phyloP scores from a whole-genome alignment of 2,888 invertebrate species.

The Rhamphomyia laevipes region DNA sequence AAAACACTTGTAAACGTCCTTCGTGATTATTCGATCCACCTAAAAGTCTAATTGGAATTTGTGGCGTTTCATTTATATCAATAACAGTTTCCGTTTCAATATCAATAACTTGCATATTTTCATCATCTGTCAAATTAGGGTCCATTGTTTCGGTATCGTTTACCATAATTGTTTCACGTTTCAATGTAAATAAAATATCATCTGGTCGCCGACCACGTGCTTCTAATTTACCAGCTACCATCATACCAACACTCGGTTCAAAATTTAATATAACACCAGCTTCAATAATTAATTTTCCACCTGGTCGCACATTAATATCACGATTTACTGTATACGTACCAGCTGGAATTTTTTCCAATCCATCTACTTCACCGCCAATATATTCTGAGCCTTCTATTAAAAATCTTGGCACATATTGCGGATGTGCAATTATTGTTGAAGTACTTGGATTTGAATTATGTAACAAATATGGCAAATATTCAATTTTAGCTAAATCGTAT shows the following conservation, averaged over 20 bases:
- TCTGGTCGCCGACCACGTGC: slow-evolving; percentile 68
- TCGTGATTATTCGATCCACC: slow-evolving; percentile 72
- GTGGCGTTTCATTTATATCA: slow-evolving; percentile 44
- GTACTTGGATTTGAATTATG: slow-evolving; percentile 85
- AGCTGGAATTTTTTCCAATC: slow-evolving; percentile 65
- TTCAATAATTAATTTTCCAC: slow-evolving; percentile 78
- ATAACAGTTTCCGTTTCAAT: slow-evolving; percentile 47
- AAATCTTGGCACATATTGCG: slow-evolving; percentile 68
- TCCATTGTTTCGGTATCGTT: slow-evolving; percentile 52
- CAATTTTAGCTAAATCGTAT: slow-evolving; percentile 87
- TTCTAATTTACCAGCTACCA: slow-evolving; percentile 86
- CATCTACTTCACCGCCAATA: slow-evolving; percentile 89
- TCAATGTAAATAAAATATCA: slow-evolving; percentile 67
- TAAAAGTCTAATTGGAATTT: slow-evolving; percentile 62
- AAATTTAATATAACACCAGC: slow-evolving; percentile 84
- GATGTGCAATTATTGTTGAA: slow-evolving; percentile 64
- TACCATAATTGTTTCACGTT: slow-evolving; percentile 57
- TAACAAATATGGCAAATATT: slow-evolving; percentile 80
- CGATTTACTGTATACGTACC: slow-evolving; percentile 85
- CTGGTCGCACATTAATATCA: slow-evolving; percentile 89
- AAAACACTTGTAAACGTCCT: slow-evolving; percentile 75
- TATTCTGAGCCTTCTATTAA: slow-evolving; percentile 53
- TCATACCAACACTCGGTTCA: slow-evolving; percentile 87
- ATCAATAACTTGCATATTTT: slow-evolving; percentile 36
- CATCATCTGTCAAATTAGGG: slow-evolving; percentile 41